Percentiles rank a stretch among this genome's conserved stretches.
These are phyloP conservation scores for Brenthis hecate DNA, from an alignment of 2,888 invertebrate genomes.

Conservation along the genomic window DNA sequence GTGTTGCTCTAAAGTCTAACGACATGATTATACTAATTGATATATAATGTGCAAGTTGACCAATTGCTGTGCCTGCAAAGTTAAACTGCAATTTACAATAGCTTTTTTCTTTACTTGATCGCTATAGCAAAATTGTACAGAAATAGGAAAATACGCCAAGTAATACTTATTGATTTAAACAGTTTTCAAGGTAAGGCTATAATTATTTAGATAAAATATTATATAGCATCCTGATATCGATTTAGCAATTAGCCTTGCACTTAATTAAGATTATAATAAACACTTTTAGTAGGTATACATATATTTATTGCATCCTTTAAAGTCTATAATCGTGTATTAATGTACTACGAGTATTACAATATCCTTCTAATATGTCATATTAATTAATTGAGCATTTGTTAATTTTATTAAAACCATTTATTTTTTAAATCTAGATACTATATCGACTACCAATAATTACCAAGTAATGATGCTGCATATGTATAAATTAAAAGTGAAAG, in stretches of 20 bases:
- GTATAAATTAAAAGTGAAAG: slow-evolving; percentile 21
- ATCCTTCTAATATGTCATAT: no score
- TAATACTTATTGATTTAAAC: slow-evolving; percentile 25
- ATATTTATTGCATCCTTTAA: neutral
- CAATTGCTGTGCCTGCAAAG: slow-evolving; percentile 1
- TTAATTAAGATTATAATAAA: slow-evolving; percentile 7
- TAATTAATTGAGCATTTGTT: no score
- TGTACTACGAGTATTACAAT: no score
- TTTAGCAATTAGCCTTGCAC: slow-evolving; percentile 23
- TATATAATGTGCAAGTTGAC: slow-evolving; percentile 18
- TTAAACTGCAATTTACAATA: slow-evolving; percentile 10
- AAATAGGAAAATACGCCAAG: slow-evolving; percentile 10
- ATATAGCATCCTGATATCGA: slow-evolving; percentile 22
- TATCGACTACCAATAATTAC: neutral
- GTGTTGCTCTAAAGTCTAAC: slow-evolving; percentile 16
- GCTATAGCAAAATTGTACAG: neutral
- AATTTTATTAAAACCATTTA: neutral
- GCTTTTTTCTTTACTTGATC: neutral
- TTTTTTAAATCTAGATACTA: slow-evolving; percentile 2
- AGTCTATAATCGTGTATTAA: no score
- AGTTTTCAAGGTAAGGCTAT: slow-evolving; percentile 25
- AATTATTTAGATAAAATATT: slow-evolving; percentile 27
- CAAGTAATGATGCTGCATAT: neutral
- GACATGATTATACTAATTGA: slow-evolving; percentile 22
- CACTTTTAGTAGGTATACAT: neutral